Base-by-base conservation (phyloP, 2,888 invertebrate genomes). In the Lamproptera curius region DNA sequence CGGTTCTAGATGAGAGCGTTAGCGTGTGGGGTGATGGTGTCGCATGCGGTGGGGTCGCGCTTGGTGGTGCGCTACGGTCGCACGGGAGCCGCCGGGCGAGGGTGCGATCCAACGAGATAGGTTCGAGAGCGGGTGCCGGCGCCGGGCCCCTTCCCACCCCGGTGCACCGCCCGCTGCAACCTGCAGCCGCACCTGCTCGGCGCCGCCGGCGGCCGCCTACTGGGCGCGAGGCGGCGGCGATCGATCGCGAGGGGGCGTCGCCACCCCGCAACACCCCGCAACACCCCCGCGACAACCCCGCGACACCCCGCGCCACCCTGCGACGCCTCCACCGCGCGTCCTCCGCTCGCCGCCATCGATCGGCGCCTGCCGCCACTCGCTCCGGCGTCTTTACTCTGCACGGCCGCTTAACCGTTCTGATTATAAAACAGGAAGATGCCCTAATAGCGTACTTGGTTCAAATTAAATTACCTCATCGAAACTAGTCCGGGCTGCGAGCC, bases 241-340 rank as follows among this genome's bases (percentile, higher is more conserved):
- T 46, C 46, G 46, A 46, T 46, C 31, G 77, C 76, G 78, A 76
- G 78, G 72, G 78, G 74, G 75, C 78, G 77, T 77, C 75, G 76
- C 71, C 44, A 46, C 53, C 49, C 50, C 49, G 43, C 36, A 67
- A 63, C 66, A 62, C 61, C 58, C 62, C 58, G 71, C 67, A n/a
- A n/a, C n/a, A n/a, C n/a, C 63, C 64, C 67, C 65, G 65, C 64
- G 67, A 31, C 42, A 17, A 14, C 45, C 50, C 20, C 50, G 42
- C 39, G 66, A 64, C 66, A 20, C 63, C 61, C 58, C 64, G 59
- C 72, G 65, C 63, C 20, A 20, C 65, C 67, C 66, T 66, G 65
- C 67, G 15, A 42, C 35, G 13, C 46, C 47, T 47, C 38, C 20
- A 20, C 62, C 51, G 42, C 62, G 71, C 68, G 67, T 70, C 72